phyloP scores from a whole-genome alignment of 2,888 invertebrate genomes.

The Prostheceraeus crozeri region DNA sequence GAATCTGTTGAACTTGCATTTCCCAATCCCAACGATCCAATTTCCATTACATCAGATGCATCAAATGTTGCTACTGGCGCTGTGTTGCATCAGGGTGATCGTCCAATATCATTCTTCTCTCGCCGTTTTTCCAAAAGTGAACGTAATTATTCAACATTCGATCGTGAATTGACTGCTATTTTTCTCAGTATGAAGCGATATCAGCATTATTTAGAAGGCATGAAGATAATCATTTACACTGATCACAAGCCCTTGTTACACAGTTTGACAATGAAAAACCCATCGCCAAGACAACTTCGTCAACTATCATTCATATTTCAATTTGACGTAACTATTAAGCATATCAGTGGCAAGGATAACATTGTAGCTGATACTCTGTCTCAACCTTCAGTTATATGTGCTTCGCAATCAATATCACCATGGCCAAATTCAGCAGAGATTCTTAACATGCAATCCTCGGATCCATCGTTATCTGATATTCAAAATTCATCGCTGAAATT shows the following conservation, averaged over 20 bases:
- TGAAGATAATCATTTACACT: slow-evolving; percentile 46
- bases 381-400: not conserved
- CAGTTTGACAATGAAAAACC: no score
- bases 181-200: slow-evolving; percentile 37
- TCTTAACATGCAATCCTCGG: slow-evolving; percentile 6
- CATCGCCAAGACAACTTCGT: slow-evolving; percentile 6
- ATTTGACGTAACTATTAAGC: not conserved
- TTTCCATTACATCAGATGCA: not conserved
- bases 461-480: not conserved
- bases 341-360: slow-evolving; percentile 14
- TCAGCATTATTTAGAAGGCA: slow-evolving; percentile 46
- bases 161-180: slow-evolving; percentile 21
- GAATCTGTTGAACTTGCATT: not conserved
- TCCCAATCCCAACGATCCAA: slow-evolving; percentile 7
- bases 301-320: not conserved
- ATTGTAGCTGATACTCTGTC: slow-evolving; percentile 31
- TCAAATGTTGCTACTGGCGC: slow-evolving; percentile 19
- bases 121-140: not conserved
- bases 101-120: slow-evolving; percentile 40
- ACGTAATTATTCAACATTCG: slow-evolving; percentile 12
- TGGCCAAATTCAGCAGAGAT: no score
- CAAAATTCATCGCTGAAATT: slow-evolving; percentile 7
- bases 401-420: not conserved
- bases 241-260: slow-evolving; percentile 45
- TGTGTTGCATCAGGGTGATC: slow-evolving; percentile 26